Conservation (phyloP, 2,888 invertebrate genomes). For the Eupithecia tripunctaria region DNA sequence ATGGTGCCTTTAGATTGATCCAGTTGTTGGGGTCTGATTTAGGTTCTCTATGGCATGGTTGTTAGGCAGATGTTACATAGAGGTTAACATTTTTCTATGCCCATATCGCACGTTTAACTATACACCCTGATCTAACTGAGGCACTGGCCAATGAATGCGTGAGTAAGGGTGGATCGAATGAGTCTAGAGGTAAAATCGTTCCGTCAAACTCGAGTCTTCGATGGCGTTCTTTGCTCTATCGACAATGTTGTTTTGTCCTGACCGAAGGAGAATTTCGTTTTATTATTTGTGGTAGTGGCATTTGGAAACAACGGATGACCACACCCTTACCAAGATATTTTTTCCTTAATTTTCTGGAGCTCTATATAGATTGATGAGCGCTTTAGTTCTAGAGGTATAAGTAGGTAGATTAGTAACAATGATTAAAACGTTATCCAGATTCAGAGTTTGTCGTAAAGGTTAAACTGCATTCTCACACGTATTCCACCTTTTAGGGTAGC, state of each 20-base stretch:
- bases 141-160: neutral
- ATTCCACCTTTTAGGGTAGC: slow-evolving; percentile 28
- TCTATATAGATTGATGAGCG: neutral
- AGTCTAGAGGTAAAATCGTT: neutral
- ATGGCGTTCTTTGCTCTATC: neutral
- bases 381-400: neutral
- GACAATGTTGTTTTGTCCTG: neutral
- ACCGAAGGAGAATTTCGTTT: neutral
- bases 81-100: neutral
- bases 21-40: neutral
- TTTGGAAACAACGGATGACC: neutral
- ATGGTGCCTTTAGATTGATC: neutral
- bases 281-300: neutral
- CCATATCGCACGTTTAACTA: neutral
- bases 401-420: slow-evolving; percentile 11
- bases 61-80: neutral
- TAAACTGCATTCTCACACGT: slow-evolving; percentile 37
- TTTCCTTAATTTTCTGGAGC: neutral
- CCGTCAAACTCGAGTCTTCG: neutral
- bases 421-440: slow-evolving; percentile 20
- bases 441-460: slow-evolving; percentile 18
- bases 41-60: neutral
- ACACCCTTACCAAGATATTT: neutral
- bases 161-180: neutral
- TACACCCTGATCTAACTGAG: too few relatives aligned